Evolutionary conservation across 2,888 invertebrate species (phyloP).

Genomic region (Ophion costatus): DNA sequence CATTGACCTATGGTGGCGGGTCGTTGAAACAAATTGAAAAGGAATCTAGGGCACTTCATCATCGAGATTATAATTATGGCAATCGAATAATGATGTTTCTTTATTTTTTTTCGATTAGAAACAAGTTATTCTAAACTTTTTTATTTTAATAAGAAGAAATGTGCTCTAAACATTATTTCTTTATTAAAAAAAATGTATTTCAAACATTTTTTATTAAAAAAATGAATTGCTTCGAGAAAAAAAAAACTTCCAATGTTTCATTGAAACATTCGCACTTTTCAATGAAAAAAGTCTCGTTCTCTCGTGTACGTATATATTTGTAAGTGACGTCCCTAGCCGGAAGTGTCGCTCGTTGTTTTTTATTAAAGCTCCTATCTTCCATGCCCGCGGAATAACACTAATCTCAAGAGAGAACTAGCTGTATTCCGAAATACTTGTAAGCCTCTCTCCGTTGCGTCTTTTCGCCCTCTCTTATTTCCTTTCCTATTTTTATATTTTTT

Average conservation of each 20-base stretch:
- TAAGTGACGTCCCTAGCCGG: conserved; percentile 18
- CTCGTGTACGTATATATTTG: not conserved
- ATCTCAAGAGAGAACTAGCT: conserved; percentile 45
- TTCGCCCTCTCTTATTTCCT: not conserved
- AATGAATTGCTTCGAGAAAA: too few relatives aligned
- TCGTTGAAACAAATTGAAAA: too few relatives aligned
- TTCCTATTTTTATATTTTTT: not conserved
- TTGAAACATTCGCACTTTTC: not conserved
- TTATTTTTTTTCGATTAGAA: too few relatives aligned
- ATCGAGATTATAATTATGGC: too few relatives aligned
- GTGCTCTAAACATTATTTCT: too few relatives aligned
- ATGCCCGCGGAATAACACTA: conserved; percentile 26
- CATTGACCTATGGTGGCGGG: too few relatives aligned
- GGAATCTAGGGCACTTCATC: too few relatives aligned
- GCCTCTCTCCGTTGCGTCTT: conserved; percentile 1
- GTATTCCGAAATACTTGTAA: conserved; percentile 35
- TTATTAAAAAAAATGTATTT: too few relatives aligned
- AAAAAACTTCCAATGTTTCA: not conserved
- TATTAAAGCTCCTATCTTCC: conserved; percentile 50
- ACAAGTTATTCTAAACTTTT: too few relatives aligned
- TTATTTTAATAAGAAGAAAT: too few relatives aligned
- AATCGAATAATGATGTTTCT: too few relatives aligned
- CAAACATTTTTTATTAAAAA: too few relatives aligned
- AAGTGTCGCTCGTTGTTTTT: conserved; percentile 58
- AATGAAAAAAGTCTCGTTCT: not conserved